phyloP scores from a whole-genome alignment of 2,113 vertebrate genomes.

The Oncorhynchus mykiss region DNA sequence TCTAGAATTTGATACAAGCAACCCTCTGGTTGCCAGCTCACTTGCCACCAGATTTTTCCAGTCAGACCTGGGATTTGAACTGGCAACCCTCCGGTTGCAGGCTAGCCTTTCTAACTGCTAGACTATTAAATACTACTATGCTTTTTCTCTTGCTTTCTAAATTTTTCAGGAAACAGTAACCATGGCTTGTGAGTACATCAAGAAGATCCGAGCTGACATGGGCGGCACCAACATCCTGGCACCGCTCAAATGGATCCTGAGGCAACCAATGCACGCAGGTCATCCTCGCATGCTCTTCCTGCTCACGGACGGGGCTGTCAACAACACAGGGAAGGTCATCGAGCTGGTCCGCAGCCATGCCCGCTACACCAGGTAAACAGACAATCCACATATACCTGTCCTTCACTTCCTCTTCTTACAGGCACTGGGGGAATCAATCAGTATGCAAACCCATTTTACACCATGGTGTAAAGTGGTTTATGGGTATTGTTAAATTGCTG shows the following conservation, averaged over 20 bases:
- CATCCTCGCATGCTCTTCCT: conserved; percentile 90
- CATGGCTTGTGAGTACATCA: conserved; percentile 81
- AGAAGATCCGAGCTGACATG: conserved; percentile 84
- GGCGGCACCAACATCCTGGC: conserved; percentile 86
- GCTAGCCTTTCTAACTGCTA: too few relatives aligned
- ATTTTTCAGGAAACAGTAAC: conserved; percentile 80
- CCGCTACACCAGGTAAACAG: conserved; percentile 80
- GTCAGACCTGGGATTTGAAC: too few relatives aligned
- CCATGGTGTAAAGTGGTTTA: not conserved
- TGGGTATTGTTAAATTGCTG: not conserved
- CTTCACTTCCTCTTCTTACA: not conserved
- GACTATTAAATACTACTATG: too few relatives aligned
- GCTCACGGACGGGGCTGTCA: conserved; percentile 77
- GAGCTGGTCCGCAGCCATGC: conserved; percentile 84
- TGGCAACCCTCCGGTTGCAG: too few relatives aligned
- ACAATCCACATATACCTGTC: not conserved
- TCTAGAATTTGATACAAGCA: too few relatives aligned
- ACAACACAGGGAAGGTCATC: conserved; percentile 87
- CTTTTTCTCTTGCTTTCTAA: too few relatives aligned
- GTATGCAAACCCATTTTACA: not conserved
- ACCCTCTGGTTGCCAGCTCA: too few relatives aligned
- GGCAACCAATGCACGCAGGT: conserved; percentile 82
- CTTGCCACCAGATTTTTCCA: too few relatives aligned
- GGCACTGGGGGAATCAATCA: too few relatives aligned
- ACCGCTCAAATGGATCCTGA: conserved; percentile 84